These are phyloP conservation scores for Rhabdophis nuchalis DNA, from an alignment of 2,797 vertebrate genomes.

Conservation along the genomic window DNA sequence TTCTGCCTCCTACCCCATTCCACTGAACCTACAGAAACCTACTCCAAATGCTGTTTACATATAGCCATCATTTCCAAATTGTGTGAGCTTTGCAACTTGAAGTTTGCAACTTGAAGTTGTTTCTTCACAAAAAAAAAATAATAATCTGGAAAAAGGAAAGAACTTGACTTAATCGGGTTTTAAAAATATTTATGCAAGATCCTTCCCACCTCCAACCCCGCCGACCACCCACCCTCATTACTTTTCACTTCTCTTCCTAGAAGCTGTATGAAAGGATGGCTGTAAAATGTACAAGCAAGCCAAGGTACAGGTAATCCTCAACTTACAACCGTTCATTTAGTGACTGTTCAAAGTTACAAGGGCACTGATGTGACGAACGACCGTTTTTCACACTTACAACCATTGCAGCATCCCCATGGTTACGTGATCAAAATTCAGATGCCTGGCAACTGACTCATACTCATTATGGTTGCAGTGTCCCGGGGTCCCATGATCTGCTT, in stretches of 20 bases:
- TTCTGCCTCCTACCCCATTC: background rate
- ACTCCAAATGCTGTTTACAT: too few species aligned
- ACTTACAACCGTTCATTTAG: background rate
- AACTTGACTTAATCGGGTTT: background rate
- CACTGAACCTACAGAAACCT: background rate
- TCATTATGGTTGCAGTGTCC: background rate
- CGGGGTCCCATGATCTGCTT: background rate
- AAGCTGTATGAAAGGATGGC: background rate
- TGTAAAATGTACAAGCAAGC: background rate
- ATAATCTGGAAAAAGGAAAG: background rate
- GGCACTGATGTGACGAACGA: background rate
- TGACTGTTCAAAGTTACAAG: background rate
- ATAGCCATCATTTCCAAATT: background rate
- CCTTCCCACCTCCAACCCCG: background rate
- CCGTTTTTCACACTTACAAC: background rate
- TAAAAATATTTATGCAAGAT: background rate
- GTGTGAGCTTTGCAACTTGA: background rate
- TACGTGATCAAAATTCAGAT: too few species aligned
- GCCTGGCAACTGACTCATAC: background rate
- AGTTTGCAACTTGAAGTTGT: background rate
- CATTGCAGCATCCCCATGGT: too few species aligned
- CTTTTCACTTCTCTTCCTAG: too few species aligned
- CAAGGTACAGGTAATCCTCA: background rate
- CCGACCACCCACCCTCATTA: too few species aligned
- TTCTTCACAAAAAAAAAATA: background rate